Evolutionary conservation across 1,140 invertebrate species (phyloP).

Genomic region (Homalodisca vitripennis): DNA sequence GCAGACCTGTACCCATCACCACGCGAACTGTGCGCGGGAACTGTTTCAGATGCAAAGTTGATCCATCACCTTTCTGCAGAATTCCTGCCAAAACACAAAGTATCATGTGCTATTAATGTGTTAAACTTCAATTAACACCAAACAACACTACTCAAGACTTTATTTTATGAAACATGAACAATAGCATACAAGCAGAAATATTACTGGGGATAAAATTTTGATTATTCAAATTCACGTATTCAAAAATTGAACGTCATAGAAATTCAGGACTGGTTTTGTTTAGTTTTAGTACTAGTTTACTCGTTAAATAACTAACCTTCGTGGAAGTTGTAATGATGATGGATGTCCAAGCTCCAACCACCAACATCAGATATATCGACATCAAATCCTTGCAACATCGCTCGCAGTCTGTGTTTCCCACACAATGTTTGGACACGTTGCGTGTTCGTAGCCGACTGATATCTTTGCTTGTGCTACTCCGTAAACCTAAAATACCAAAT

Average conservation of each 20-base stretch:
- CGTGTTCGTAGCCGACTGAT: conserved; percentile 94
- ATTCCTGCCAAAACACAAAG: too few relatives aligned
- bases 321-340: conserved; percentile 98
- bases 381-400: conserved; percentile 93
- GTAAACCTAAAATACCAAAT: conserved; percentile 62
- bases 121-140: too few relatives aligned
- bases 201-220: too few relatives aligned
- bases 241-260: too few relatives aligned
- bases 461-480: conserved; percentile 83
- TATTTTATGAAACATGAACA: too few relatives aligned
- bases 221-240: too few relatives aligned
- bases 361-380: conserved; percentile 96
- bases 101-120: too few relatives aligned
- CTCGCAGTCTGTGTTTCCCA: conserved; percentile 95
- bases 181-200: too few relatives aligned
- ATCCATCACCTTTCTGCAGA: conserved; percentile 94
- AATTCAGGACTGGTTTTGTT: too few relatives aligned
- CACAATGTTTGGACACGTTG: conserved; percentile 77
- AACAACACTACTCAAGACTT: too few relatives aligned
- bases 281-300: too few relatives aligned
- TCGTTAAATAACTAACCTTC: too few relatives aligned
- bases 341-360: conserved; percentile 96
- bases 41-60: conserved; percentile 89
- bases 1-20: conserved; percentile 92
- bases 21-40: conserved; percentile 91